These are phyloP conservation scores for Formica exsecta DNA, from an alignment of 1,140 invertebrate genomes.

Conservation along the genomic window DNA sequence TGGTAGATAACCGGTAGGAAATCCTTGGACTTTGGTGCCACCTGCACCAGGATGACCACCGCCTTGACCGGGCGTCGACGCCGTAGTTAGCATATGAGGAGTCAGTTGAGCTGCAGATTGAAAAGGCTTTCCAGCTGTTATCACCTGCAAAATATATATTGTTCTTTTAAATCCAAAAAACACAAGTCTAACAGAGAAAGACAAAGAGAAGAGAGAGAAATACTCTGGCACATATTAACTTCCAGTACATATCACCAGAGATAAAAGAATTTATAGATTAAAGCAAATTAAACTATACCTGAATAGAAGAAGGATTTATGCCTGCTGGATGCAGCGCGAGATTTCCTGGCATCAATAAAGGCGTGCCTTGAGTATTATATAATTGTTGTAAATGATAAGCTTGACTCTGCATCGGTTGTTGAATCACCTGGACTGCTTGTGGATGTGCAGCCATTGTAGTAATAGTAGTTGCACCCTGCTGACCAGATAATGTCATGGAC, in stretches of 20 bases:
- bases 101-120: constrained; percentile 91
- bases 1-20: constrained; percentile 88
- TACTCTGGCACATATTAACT: background rate
- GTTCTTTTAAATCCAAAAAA: background rate
- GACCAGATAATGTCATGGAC: constrained; percentile 84
- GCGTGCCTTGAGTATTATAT: constrained; percentile 92
- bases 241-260: background rate
- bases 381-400: constrained; percentile 92
- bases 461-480: constrained; percentile 84
- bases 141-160: constrained; percentile 87
- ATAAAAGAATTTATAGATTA: background rate
- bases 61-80: constrained; percentile 89
- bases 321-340: constrained; percentile 91
- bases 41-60: constrained; percentile 89
- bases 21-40: constrained; percentile 87
- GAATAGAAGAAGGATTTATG: constrained; percentile 92
- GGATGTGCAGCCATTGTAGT: constrained; percentile 85
- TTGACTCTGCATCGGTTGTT: constrained; percentile 92
- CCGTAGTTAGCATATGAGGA: constrained; percentile 92
- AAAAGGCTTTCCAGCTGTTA: constrained; percentile 93
- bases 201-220: background rate
- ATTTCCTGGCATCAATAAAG: constrained; percentile 93
- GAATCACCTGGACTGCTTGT: constrained; percentile 91
- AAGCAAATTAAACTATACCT: constrained; percentile 85
- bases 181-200: background rate